Base-by-base conservation (phyloP, 2,113 vertebrate species). In the Lipophrys pholis region DNA sequence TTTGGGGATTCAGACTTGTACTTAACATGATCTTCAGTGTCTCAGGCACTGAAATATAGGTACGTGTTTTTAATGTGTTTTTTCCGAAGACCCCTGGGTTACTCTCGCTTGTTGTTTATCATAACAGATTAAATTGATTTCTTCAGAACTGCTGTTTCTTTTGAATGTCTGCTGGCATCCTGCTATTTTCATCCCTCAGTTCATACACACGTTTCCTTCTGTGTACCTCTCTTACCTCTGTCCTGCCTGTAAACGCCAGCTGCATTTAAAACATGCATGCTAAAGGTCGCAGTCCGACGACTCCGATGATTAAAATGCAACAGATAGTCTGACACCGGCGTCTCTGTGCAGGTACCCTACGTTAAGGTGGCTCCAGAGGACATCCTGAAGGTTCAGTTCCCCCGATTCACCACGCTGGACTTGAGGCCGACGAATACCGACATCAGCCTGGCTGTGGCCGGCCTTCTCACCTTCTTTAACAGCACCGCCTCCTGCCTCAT, bases 321-420 rank as follows among this genome's bases (percentile, higher is more conserved):
- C 49, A 30, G 48, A 40, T 50, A 46, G 12, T 4, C 60, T 86
- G 50, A 84, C 58, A 8, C 59, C 17, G 35, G 11, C 53, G 1
- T 82, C 39, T 82, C 58, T 60, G 52, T 82, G 48, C 87, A 99
- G 98, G 97, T 99, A 11, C 98, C 98, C 53, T 98, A 99, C 76
- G 96, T 99, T 89, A 99, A 96, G 92, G 97, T 99, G 81, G 97
- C 97, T 48, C 96, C 97, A 0, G 98, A 99, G 83, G 98, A 99
- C 82, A 97, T 97, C 71, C 89, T 98, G 83, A 98, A 97, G 93
- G 95, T 97, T 60, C 97, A 98, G 89, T 96, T 96, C 69, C 97
- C 97, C 70, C 94, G 97, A 7, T 98, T 99, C 94, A 99, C 98
- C 81, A 97, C 97, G 21, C 90, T 99, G 89, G 97, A 98, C 94